Evolutionary conservation across 2,888 invertebrate species (phyloP).

Genomic region (Eilema sororculum): DNA sequence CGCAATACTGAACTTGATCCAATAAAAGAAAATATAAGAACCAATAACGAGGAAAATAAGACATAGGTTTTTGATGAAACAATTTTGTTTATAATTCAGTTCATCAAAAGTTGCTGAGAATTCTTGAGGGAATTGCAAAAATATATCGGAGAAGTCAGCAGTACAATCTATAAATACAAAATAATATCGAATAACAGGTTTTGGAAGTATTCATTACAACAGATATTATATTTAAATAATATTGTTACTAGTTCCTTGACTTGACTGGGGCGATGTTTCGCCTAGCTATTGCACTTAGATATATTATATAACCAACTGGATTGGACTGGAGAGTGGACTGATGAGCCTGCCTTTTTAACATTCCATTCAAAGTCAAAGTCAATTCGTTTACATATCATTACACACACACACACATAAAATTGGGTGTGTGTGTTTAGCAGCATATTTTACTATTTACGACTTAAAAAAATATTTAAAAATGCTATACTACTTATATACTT

Average conservation of each 20-base stretch:
- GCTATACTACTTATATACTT: no score
- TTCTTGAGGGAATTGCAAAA: constrained; percentile 15
- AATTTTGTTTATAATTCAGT: constrained; percentile 16
- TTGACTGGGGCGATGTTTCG: no score
- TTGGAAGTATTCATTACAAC: background rate
- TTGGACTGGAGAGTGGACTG: no score
- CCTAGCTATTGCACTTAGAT: no score
- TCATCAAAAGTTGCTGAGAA: constrained; percentile 12
- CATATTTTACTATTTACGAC: no score
- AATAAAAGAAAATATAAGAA: background rate
- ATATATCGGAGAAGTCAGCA: background rate
- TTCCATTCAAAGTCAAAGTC: no score
- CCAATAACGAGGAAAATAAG: constrained; percentile 11
- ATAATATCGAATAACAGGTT: constrained; percentile 8
- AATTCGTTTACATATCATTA: no score
- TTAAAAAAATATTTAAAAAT: no score
- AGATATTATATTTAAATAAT: background rate
- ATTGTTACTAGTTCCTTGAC: background rate
- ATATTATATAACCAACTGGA: background rate
- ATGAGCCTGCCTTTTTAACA: no score
- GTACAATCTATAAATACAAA: background rate
- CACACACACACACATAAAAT: no score
- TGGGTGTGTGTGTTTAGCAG: no score
- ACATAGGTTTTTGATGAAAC: background rate
- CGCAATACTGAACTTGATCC: background rate